Evolutionary conservation across 2,888 invertebrate species (phyloP), one percentile per base, ranked within the genome.

Genomic region (Holacanthella duospinosa): DNA sequence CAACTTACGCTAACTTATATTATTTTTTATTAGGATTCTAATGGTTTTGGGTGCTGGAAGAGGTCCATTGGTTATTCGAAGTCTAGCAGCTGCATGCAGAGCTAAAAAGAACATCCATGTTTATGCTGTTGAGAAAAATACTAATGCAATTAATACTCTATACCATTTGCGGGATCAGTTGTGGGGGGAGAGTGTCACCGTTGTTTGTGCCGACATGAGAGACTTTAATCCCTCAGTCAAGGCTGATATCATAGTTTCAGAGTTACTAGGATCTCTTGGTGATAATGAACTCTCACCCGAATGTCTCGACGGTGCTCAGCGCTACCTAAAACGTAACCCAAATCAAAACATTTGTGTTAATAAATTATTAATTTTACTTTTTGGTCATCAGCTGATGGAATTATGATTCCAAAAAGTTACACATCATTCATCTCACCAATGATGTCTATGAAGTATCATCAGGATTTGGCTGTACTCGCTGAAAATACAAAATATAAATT

Each of bases 231-330:
- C 91, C 0, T 84, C 88, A 0, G 89, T 91, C 71, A 86, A 88
- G 75, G 95, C 95, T 0, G 97, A 99, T 78, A 91, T 97, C 73
- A 81, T 97, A 60, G 89, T 99, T 28, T 96, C 96, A 0, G 99
- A 99, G 79, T 81, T 99, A 55, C 80, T 99, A 60, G 97, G 93
- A 0, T 96, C 96, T 1, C 99, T 99, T 82, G 95, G 95, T 25
- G 99, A 99, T 77, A 99, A 99, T 77, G 99, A 99, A 79, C 82
- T 99, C 16, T 94, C 95, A 0, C 99, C 99, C 0, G 99, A 99
- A 78, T 97, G 96, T 77, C 81, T 97, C 59, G 95, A 96, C 78
- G 94, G 95, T 1, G 94, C 93, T 1, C 88, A 93, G 73, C 84
- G 86, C 44, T 86, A 93, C 69, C 79, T 96, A 3, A 87, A 88